A percentile compares a stretch with the other conserved stretches of the same genome.
phyloP scores from a whole-genome alignment of 2,113 vertebrate genomes.

The Erythrocebus patas region DNA sequence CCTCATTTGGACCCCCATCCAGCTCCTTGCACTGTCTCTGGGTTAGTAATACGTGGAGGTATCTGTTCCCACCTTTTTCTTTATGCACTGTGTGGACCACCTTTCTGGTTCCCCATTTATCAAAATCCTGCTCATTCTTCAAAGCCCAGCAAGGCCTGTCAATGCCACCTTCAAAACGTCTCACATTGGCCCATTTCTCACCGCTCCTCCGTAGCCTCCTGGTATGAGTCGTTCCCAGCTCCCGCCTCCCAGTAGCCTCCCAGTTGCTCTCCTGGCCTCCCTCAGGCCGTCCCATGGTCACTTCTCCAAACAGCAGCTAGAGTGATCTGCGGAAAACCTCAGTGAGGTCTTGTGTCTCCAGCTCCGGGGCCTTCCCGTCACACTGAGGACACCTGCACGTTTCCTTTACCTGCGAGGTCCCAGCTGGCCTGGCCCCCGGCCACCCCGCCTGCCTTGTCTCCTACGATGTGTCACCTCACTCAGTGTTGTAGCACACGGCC shows the following conservation, averaged over 20 bases:
- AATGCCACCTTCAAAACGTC: background rate
- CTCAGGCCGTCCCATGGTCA: accelerated
- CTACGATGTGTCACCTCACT: background rate
- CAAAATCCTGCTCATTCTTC: background rate
- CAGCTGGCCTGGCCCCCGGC: background rate
- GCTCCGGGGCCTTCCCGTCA: background rate
- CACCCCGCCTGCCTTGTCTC: accelerated
- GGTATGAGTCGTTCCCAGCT: background rate
- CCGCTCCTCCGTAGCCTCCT: background rate
- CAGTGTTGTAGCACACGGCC: background rate
- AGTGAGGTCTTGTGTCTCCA: background rate
- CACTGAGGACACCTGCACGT: accelerated
- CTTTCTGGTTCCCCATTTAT: background rate
- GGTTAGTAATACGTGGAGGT: background rate
- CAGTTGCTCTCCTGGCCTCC: accelerated
- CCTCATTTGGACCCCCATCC: accelerated
- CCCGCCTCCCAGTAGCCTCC: accelerated
- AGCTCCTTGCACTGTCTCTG: background rate
- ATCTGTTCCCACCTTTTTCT: background rate
- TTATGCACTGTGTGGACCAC: background rate
- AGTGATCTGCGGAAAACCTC: background rate
- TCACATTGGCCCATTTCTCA: background rate
- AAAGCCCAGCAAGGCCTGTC: background rate
- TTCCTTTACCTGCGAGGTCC: background rate
- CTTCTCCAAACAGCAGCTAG: background rate